Evolutionary conservation across 2,888 invertebrate genomes (phyloP).

Genomic region (Melolontha melolontha): DNA sequence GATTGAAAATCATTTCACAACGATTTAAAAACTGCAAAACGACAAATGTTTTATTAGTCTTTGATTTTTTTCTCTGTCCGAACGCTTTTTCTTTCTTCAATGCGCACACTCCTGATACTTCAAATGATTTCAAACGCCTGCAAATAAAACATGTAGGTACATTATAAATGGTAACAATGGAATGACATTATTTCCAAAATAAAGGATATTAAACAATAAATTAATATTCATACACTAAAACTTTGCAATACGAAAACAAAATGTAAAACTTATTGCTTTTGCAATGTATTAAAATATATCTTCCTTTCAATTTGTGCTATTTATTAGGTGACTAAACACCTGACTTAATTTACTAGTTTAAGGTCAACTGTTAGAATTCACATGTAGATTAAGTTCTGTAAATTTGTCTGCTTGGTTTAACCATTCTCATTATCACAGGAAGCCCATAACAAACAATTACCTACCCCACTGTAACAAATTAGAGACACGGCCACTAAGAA

Average conservation of each 20-base stretch:
- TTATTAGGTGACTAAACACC: conserved; percentile 33
- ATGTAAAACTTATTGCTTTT: conserved; percentile 25
- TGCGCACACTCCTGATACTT: too few relatives aligned
- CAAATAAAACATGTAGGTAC: conserved; percentile 29
- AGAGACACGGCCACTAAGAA: conserved; percentile 94
- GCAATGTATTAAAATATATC: conserved; percentile 17
- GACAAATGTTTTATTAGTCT: too few relatives aligned
- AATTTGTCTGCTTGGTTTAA: conserved; percentile 48
- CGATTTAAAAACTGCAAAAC: too few relatives aligned
- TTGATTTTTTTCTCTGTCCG: too few relatives aligned
- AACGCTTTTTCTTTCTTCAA: too few relatives aligned
- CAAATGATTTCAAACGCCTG: too few relatives aligned
- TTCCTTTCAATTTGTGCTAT: conserved; percentile 16
- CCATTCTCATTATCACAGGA: conserved; percentile 76
- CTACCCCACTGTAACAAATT: conserved; percentile 96
- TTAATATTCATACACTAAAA: conserved; percentile 33
- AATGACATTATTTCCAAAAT: conserved; percentile 37
- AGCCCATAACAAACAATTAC: conserved; percentile 94
- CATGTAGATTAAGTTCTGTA: conserved; percentile 21
- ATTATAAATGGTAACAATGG: conserved; percentile 40
- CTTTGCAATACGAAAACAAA: conserved; percentile 21
- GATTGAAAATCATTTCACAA: too few relatives aligned
- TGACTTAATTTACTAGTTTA: conserved; percentile 14
- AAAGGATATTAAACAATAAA: conserved; percentile 36
- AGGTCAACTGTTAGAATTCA: conserved; percentile 37